phyloP scores from a whole-genome alignment of 2,797 vertebrate genomes.

The Spheniscus humboldti region DNA sequence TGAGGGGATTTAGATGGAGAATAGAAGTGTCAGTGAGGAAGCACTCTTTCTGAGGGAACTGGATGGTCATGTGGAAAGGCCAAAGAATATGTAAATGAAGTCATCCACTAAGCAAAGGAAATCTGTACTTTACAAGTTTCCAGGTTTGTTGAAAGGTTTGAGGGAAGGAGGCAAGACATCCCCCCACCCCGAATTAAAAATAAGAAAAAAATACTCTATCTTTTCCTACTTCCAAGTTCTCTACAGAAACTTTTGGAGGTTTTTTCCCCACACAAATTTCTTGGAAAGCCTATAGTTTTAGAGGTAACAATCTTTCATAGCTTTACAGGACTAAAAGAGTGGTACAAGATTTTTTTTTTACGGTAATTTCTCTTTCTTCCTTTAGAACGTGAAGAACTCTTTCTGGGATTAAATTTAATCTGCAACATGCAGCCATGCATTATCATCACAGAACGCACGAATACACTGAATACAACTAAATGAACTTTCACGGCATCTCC shows the following conservation, averaged over 20 bases:
- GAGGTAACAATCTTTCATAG: not conserved
- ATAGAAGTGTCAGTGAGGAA: not conserved
- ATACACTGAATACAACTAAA: not conserved
- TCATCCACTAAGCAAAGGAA: not conserved
- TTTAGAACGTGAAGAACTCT: not conserved
- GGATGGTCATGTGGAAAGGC: not conserved
- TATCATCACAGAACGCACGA: not conserved
- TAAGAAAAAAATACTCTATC: not conserved
- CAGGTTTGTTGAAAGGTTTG: not conserved
- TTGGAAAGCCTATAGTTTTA: not conserved
- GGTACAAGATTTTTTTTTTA: not conserved
- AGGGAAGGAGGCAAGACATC: not conserved
- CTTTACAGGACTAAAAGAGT: not conserved
- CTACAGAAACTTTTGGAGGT: not conserved
- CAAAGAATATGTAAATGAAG: not conserved
- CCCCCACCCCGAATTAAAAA: not conserved
- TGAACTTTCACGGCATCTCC: not conserved
- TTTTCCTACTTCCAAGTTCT: not conserved
- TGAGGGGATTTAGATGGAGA: not conserved
- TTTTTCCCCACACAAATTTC: not conserved
- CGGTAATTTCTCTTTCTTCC: not conserved
- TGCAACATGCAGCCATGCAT: not conserved
- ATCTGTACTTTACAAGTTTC: not conserved
- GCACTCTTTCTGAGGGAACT: not conserved
- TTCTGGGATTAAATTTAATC: not conserved